These are phyloP conservation scores for Scaptodrosophila lebanonensis DNA, from an alignment of 1,140 invertebrate genomes.

Conservation along the genomic window DNA sequence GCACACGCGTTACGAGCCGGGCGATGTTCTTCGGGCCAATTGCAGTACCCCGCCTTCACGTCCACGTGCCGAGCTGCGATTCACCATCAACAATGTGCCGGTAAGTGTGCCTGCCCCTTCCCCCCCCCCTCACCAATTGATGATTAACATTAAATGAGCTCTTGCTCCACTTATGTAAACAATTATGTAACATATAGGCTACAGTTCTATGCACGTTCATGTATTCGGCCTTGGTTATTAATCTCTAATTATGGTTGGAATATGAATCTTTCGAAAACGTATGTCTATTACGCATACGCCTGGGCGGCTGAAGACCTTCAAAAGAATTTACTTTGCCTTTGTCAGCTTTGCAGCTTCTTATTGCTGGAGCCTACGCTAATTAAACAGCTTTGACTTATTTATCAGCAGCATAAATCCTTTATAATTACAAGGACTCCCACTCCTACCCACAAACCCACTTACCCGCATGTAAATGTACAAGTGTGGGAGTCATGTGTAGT, in stretches of 20 bases:
- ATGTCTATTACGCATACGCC: too few relatives aligned
- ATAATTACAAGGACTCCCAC: slow-evolving; percentile 49
- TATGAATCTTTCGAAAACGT: too few relatives aligned
- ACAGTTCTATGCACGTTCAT: too few relatives aligned
- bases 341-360: not conserved
- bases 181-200: too few relatives aligned
- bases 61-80: slow-evolving; percentile 83
- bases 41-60: slow-evolving; percentile 86
- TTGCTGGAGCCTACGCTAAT: slow-evolving; percentile 34
- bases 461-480: slow-evolving; percentile 46
- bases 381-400: slow-evolving; percentile 51
- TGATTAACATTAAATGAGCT: too few relatives aligned
- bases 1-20: slow-evolving; percentile 84
- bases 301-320: too few relatives aligned
- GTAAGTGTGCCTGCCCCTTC: slow-evolving; percentile 80
- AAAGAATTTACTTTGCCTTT: too few relatives aligned
- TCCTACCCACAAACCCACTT: slow-evolving; percentile 24
- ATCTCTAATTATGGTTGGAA: too few relatives aligned
- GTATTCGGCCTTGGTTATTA: too few relatives aligned
- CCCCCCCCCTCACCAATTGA: not conserved
- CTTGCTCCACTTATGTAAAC: too few relatives aligned
- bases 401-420: slow-evolving; percentile 63
- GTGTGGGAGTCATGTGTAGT: slow-evolving; percentile 12
- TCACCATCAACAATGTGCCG: slow-evolving; percentile 85
- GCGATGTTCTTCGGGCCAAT: slow-evolving; percentile 85